These are phyloP conservation scores for Tridacna gigas DNA, from an alignment of 2,888 invertebrate species.

Conservation along the genomic window DNA sequence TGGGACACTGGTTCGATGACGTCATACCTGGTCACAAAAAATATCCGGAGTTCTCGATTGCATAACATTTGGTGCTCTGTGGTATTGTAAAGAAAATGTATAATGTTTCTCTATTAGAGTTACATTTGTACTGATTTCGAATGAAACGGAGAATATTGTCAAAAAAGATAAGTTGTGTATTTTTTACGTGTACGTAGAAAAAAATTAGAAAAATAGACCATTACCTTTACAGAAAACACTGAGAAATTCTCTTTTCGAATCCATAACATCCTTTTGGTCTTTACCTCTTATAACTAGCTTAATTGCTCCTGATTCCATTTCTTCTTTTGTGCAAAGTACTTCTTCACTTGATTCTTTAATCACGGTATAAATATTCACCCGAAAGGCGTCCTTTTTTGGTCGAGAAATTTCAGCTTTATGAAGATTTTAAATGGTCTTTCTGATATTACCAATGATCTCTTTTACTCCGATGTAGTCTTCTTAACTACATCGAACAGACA, in stretches of 20 bases:
- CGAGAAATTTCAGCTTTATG: slow-evolving; percentile 28
- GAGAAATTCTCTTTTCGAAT: slow-evolving; percentile 43
- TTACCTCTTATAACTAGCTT: slow-evolving; percentile 41
- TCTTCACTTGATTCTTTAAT: slow-evolving; percentile 33
- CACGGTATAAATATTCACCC: slow-evolving; percentile 34
- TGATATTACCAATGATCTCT: slow-evolving; percentile 21
- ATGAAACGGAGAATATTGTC: too few relatives aligned
- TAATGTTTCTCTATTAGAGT: too few relatives aligned
- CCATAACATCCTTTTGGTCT: slow-evolving; percentile 16
- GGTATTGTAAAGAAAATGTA: too few relatives aligned
- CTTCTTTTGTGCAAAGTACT: slow-evolving; percentile 30
- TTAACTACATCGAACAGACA: slow-evolving; percentile 3
- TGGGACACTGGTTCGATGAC: too few relatives aligned
- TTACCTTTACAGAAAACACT: slow-evolving; percentile 54
- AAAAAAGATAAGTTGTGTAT: too few relatives aligned
- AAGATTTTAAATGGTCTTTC: slow-evolving; percentile 17
- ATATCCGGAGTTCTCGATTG: too few relatives aligned
- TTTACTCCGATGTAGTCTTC: slow-evolving; percentile 20
- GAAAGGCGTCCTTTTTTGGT: slow-evolving; percentile 36
- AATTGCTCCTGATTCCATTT: neutral
- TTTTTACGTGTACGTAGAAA: too few relatives aligned
- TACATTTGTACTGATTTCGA: too few relatives aligned
- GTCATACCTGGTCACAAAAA: too few relatives aligned
- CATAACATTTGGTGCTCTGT: too few relatives aligned
- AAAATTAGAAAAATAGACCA: too few relatives aligned